Conservation (phyloP, 2,797 vertebrate genomes). For the Aratinga solstitialis region DNA sequence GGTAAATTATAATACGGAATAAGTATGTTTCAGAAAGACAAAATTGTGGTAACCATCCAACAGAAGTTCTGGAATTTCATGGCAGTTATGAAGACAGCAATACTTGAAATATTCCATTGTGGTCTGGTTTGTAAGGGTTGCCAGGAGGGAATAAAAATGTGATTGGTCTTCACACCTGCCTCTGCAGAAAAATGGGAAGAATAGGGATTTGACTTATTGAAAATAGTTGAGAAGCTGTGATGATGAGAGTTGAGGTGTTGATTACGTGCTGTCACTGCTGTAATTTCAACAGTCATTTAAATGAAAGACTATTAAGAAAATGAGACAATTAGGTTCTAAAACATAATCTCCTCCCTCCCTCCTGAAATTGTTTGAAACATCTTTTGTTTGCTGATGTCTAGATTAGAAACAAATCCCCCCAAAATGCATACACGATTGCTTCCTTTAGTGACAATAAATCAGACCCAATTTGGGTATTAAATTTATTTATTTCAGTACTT, state of each 20-base stretch:
- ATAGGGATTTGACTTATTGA: neutral
- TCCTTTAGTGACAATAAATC: slow-evolving; percentile 1
- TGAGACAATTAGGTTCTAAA: neutral
- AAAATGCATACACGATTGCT: neutral
- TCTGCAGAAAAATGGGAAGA: neutral
- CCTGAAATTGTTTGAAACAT: neutral
- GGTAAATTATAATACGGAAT: neutral
- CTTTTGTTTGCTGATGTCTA: neutral
- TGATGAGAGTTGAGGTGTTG: neutral
- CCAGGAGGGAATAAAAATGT: neutral
- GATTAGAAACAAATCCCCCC: neutral
- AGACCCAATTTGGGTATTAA: neutral
- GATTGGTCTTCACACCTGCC: neutral
- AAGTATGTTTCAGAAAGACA: neutral
- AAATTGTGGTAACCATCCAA: neutral
- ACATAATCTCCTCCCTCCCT: neutral
- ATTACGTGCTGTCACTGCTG: neutral
- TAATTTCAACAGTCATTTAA: neutral
- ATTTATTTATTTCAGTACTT: neutral
- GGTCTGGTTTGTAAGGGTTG: neutral
- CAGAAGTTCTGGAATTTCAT: neutral
- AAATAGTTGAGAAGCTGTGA: neutral
- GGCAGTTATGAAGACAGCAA: neutral
- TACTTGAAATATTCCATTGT: neutral
- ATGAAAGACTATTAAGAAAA: neutral